Base-by-base conservation (phyloP, 2,797 vertebrate species). In the Vespertilio murinus region DNA sequence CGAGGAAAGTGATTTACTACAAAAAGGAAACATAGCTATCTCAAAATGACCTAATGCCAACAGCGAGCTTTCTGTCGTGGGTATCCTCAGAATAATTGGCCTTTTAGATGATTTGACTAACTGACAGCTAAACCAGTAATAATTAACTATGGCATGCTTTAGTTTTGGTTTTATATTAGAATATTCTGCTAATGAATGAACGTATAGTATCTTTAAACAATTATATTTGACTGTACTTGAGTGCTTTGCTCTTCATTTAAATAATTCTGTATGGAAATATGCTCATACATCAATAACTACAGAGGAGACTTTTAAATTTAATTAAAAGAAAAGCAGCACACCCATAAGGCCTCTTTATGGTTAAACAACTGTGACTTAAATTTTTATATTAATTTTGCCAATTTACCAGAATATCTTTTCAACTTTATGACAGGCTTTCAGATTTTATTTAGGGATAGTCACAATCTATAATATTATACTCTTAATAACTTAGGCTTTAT, bases 41-140 rank as follows among this genome's bases (percentile, higher is more conserved):
- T 97, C 97, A 98, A 97, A 94, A 97, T 0, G 38, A 98, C 94
- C 84, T 97, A 97, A 98, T 97, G 96, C 92, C 84, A 95, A 93
- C 97, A 98, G 95, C 94, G 97, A 97, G 98, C 98, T 98, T 98
- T 98, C 96, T 98, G 98, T 99, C 98, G 98, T 98, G 98, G 97
- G 97, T 98, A 98, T 98, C 97, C 56, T 98, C 98, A 98, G 96
- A 98, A 97, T 99, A 99, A 99, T 98, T 99, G 98, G 98, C 96
- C 98, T 98, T 98, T 99, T 98, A 98, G 98, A 98, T 98, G 98
- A 99, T 98, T 98, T 98, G 98, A 98, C 98, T 98, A 98, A 97
- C 98, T 98, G 98, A 98, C 98, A 98, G 98, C 97, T 96, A 98
- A 97, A 96, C 93, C 97, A 97, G 95, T 98, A 97, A 98, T 98